phyloP scores from a whole-genome alignment of 2,113 vertebrate species.

The Phainopepla nitens region DNA sequence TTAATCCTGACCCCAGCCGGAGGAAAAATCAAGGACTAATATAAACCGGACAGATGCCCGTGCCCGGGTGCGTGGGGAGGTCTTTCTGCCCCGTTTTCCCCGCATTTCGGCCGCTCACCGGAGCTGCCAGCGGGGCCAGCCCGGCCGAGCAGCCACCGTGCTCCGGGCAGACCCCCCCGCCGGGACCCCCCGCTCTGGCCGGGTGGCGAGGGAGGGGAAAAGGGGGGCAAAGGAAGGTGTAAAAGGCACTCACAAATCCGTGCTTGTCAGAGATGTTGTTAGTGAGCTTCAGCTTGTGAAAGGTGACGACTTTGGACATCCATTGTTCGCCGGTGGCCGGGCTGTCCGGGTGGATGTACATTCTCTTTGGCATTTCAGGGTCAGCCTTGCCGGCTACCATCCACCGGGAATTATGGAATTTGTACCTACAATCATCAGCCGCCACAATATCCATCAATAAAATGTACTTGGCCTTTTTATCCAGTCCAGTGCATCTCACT shows the following conservation, averaged over 20 bases:
- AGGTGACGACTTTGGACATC: slow-evolving; percentile 99
- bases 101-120: rapidly evolving
- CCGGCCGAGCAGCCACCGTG: background rate
- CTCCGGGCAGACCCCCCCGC: background rate
- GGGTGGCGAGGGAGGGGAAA: background rate
- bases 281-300: slow-evolving; percentile 99
- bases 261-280: slow-evolving; percentile 99
- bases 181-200: background rate
- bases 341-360: slow-evolving; percentile 99
- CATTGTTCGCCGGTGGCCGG: slow-evolving; percentile 97
- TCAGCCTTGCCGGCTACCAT: slow-evolving; percentile 99
- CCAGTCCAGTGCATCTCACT: slow-evolving; percentile 97
- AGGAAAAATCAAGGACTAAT: background rate
- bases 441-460: slow-evolving; percentile 98
- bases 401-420: slow-evolving; percentile 99
- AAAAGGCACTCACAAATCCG: slow-evolving; percentile 93
- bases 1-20: background rate
- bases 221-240: background rate
- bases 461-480: slow-evolving; percentile 99
- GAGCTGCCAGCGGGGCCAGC: background rate
- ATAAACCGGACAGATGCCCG: background rate
- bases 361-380: slow-evolving; percentile 98
- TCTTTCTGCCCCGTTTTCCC: background rate
- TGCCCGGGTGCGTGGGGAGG: rapidly evolving
- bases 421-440: slow-evolving; percentile 98